Conservation (phyloP, 2,797 vertebrate species). For the Hippopotamyrus pictus region DNA sequence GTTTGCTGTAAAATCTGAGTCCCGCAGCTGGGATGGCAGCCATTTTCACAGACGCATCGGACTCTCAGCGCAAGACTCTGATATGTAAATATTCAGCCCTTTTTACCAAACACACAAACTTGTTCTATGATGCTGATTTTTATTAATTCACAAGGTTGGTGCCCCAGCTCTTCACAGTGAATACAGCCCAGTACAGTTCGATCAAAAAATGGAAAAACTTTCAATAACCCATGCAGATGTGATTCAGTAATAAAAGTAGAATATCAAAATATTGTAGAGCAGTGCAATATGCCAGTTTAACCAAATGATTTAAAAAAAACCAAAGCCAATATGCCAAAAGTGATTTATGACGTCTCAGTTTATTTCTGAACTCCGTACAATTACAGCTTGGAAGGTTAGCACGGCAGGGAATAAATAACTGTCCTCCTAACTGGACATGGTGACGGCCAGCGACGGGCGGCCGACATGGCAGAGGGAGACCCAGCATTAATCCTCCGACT, state of each 20-base stretch:
- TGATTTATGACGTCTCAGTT: slow-evolving; percentile 51
- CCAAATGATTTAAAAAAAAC: background rate
- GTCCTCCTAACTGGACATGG: slow-evolving; percentile 44
- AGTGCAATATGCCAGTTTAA: background rate
- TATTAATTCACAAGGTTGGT: background rate
- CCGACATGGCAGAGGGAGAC: background rate
- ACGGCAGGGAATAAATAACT: slow-evolving; percentile 71
- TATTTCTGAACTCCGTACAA: slow-evolving; percentile 59
- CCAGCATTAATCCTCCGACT: slow-evolving; percentile 74
- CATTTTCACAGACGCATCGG: background rate
- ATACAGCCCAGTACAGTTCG: background rate
- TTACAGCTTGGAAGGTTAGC: slow-evolving; percentile 52
- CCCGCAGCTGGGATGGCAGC: background rate
- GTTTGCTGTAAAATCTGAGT: background rate
- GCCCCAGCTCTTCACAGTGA: background rate
- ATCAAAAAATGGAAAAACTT: background rate
- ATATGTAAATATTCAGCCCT: background rate
- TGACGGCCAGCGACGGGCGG: background rate
- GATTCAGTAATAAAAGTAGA: background rate
- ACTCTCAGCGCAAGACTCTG: background rate
- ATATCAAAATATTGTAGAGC: background rate
- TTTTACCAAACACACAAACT: background rate
- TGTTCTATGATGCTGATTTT: background rate
- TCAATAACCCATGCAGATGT: background rate
- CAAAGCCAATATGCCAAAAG: background rate